Evolutionary conservation across 2,888 invertebrate species (phyloP), one percentile per base, ranked within the genome.

Genomic region (Agriopis marginaria): DNA sequence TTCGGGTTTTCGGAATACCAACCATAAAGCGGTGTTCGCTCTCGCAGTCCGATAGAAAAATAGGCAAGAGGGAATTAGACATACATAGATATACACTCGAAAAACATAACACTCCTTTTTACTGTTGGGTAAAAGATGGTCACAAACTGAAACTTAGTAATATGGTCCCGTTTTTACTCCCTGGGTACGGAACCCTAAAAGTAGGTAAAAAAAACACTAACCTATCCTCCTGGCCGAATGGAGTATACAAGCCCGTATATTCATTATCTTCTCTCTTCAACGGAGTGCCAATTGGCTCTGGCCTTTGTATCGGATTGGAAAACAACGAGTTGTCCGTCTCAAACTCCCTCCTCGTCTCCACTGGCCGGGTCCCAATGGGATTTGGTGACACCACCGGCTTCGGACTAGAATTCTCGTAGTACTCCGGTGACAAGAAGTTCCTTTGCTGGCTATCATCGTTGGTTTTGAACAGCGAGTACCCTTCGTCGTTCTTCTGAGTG

Each of bases 401-500:
- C 0, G 91, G 90, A 3, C 82, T 84, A 0, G 83, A 82, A 12
- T 84, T 83, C 0, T 89, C 89, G 42, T 85, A 90, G 23, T 86
- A 91, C 23, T 92, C 92, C 0, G 91, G 91, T 0, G 85, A 76
- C 0, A 92, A 66, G 39, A 93, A 93, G 5, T 79, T 89, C 1
- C 87, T 79, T 7, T 89, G 89, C 2, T 86, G 85, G 0, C 73
- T 86, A 0, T 91, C 92, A 0, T 91, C 93, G 0, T 81, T 76
- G 0, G 92, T 88, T 2, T 91, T 91, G 47, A 94, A 94, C 0
- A 94, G 65, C 0, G 93, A 93, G 63, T 94, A 94, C 0, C 94
- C 91, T n/a, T 94, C 93, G 1, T 94, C 92, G 32, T 89, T 93
- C 68, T 92, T 92, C 60, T 94, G 93, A 0, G 94, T 92, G 74